These are phyloP conservation scores for Syngnathus acus DNA, from an alignment of 2,797 vertebrate genomes.

Conservation along the genomic window DNA sequence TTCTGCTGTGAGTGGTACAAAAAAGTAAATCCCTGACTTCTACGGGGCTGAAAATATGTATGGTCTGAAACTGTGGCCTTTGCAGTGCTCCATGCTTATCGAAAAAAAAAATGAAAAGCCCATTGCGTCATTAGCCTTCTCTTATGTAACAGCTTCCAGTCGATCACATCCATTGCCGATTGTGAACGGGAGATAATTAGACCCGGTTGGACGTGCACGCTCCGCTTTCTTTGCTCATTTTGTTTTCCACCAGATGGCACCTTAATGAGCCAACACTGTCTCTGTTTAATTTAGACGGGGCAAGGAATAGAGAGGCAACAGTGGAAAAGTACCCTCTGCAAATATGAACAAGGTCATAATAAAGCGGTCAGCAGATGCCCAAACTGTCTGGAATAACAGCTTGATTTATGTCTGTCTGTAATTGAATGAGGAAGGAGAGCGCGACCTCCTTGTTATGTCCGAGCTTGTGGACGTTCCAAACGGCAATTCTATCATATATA, in stretches of 20 bases:
- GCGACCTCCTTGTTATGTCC: constrained; percentile 39
- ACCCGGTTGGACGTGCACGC: constrained; percentile 17
- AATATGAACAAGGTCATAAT: constrained; percentile 60
- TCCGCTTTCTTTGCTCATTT: constrained; percentile 32
- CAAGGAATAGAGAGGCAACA: constrained; percentile 19
- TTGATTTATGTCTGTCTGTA: constrained; percentile 56
- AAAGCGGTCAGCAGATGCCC: constrained; percentile 43
- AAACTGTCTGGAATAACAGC: constrained; percentile 36
- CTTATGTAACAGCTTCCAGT: constrained; percentile 13
- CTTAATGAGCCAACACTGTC: constrained; percentile 53
- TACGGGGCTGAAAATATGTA: background rate
- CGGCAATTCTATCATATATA: constrained; percentile 28
- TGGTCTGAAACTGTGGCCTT: background rate
- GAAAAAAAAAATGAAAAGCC: constrained; percentile 4
- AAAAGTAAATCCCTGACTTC: background rate
- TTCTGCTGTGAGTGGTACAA: background rate
- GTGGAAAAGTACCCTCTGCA: constrained; percentile 34
- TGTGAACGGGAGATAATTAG: constrained; percentile 26
- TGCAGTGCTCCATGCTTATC: background rate
- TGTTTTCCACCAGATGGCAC: constrained; percentile 54
- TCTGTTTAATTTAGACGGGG: constrained; percentile 42
- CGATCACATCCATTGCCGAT: constrained; percentile 8
- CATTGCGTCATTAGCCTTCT: constrained; percentile 4
- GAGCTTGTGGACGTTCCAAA: constrained; percentile 35
- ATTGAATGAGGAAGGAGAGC: constrained; percentile 45